Conservation (phyloP, 2,797 vertebrate genomes). For the Gallinago stenura region DNA sequence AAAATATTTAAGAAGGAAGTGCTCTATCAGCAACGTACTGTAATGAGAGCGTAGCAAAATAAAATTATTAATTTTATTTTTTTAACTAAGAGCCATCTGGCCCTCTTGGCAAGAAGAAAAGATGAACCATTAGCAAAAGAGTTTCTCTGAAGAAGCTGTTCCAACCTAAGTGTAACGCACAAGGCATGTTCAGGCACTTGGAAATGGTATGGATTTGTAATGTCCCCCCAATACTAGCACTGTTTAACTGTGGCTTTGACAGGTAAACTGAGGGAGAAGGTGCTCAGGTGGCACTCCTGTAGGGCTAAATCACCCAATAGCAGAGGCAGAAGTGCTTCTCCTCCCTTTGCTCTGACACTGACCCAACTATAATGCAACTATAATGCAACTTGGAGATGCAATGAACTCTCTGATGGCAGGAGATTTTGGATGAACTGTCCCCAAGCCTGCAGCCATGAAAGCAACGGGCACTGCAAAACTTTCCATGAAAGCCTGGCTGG, state of each 20-base stretch:
- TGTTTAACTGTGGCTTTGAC: background rate
- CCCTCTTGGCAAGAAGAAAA: slow-evolving; percentile 44
- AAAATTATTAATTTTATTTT: background rate
- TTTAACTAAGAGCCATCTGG: slow-evolving; percentile 56
- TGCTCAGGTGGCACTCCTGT: no score
- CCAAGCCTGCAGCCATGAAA: background rate
- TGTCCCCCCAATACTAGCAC: background rate
- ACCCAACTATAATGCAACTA: background rate
- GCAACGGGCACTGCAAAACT: background rate
- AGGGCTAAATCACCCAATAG: background rate
- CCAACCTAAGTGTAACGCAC: background rate
- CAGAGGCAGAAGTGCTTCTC: background rate
- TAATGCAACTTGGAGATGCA: background rate
- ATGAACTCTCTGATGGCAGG: background rate
- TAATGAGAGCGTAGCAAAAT: slow-evolving; percentile 21
- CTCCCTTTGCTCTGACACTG: background rate
- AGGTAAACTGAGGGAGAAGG: background rate
- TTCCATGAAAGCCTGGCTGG: background rate
- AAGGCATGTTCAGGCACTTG: background rate
- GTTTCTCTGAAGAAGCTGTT: slow-evolving; percentile 11
- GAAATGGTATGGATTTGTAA: background rate
- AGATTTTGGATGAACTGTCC: background rate
- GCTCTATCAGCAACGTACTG: slow-evolving; percentile 9
- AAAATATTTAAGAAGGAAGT: slow-evolving; percentile 54
- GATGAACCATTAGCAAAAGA: slow-evolving; percentile 3